Evolutionary conservation across 2,113 vertebrate species (phyloP), one percentile per base, ranked within the genome.

Genomic region (Lampris incognitus): DNA sequence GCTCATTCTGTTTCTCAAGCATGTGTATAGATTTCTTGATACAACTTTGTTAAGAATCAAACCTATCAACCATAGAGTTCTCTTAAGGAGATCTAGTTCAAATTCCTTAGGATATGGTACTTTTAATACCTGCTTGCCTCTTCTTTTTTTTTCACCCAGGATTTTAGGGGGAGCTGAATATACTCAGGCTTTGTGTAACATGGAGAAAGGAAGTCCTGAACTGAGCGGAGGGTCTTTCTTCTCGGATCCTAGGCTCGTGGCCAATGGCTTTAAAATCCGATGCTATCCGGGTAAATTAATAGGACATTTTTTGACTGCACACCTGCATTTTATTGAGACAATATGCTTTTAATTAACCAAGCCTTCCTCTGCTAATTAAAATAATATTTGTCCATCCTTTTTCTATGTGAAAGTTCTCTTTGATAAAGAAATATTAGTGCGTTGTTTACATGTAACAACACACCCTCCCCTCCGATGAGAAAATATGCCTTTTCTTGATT

Each of bases 191-290:
- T 94, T 99, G 73, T 84, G 86, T 87, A 92, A 87, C 87, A 97
- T 99, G 96, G 85, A 94, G 85, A 93, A 94, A 87, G 91, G 92
- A 78, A 88, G 66, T 49, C 91, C 91, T 1, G 89, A 84, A 74
- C 88, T 90, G 7, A 88, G 57, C 40, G 95, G 95, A 79, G 84
- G 86, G 11, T 40, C 56, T 84, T 89, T 94, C 84, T 94, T 98
- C 56, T 95, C 95, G 4, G 98, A 99, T 91, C 88, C 94, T 66
- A 95, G 97, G 82, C 95, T 99, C 24, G 91, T 95, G 81, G 95
- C 95, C 72, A 99, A 98, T 77, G 97, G 97, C 10, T 99, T 99
- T 91, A 92, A 92, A 85, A 96, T 99, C 93, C 95, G 89, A 92
- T 70, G 96, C 49, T 92, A 79, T 84, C 93, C 96, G 96, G 97